Conservation (phyloP, 2,113 vertebrate species). For the Eulemur rufifrons region DNA sequence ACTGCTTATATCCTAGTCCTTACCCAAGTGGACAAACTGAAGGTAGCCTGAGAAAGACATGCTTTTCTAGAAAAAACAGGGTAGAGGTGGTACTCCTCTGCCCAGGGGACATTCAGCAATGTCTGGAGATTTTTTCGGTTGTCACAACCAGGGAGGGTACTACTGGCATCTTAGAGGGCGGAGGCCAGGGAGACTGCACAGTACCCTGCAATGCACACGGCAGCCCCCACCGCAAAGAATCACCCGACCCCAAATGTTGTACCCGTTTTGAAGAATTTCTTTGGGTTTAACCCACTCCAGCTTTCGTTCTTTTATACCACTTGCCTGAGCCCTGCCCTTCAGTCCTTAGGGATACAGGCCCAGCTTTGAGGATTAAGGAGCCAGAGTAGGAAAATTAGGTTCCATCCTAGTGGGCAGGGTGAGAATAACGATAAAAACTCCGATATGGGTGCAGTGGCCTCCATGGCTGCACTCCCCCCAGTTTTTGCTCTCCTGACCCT, state of each 20-base stretch:
- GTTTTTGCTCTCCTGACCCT: background rate
- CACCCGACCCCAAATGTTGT: background rate
- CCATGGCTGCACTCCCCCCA: background rate
- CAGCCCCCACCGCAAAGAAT: background rate
- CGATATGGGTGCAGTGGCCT: too few species aligned
- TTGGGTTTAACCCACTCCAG: fast-evolving
- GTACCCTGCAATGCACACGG: fast-evolving
- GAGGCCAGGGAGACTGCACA: background rate
- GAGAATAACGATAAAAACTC: background rate
- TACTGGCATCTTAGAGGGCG: too few species aligned
- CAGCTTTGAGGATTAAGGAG: background rate
- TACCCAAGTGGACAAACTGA: background rate
- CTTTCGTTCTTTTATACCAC: background rate
- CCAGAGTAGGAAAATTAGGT: background rate
- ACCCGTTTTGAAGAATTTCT: background rate
- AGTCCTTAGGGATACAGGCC: background rate
- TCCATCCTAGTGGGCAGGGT: background rate
- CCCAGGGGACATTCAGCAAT: background rate
- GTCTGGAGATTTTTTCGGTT: background rate
- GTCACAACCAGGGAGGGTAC: background rate
- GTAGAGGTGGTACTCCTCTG: background rate
- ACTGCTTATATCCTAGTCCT: background rate
- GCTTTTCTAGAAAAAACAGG: background rate
- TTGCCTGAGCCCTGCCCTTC: background rate
- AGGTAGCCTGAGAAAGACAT: background rate